These are phyloP conservation scores for Karalla daura DNA, from an alignment of 2,797 vertebrate genomes.

Conservation along the genomic window DNA sequence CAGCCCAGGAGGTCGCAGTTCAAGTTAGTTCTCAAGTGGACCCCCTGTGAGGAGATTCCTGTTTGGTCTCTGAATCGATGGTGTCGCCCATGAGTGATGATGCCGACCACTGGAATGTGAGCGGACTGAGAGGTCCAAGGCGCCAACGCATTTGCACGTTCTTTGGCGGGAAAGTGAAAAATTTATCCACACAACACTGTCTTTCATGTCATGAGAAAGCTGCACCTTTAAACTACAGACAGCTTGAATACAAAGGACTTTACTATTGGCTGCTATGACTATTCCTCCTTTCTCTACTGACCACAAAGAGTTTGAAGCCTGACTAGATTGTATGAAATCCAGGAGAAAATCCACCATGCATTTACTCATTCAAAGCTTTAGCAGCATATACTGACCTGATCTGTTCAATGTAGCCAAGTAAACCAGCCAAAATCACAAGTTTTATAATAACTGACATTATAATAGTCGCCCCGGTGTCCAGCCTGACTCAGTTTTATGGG, in stretches of 20 bases:
- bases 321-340: not conserved
- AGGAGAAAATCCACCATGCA: not conserved
- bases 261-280: not conserved
- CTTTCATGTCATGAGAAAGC: too few species aligned
- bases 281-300: not conserved
- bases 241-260: not conserved
- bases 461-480: too few species aligned
- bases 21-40: conserved; percentile 67
- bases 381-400: not conserved
- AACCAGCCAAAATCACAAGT: too few species aligned
- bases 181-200: not conserved
- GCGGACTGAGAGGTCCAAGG: conserved; percentile 13
- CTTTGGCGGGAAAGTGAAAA: not conserved
- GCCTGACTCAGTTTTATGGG: too few species aligned
- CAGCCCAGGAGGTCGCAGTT: conserved; percentile 63
- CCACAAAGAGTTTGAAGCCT: not conserved
- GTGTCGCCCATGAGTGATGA: conserved; percentile 60
- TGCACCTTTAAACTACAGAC: too few species aligned
- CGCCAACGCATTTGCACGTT: not conserved
- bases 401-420: too few species aligned
- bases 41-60: conserved; percentile 46
- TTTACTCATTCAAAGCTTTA: not conserved
- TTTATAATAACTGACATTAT: too few species aligned
- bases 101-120: conserved; percentile 47
- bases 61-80: conserved; percentile 51